Evolutionary conservation across 2,113 vertebrate species (phyloP).

Genomic region (Labeo catla): DNA sequence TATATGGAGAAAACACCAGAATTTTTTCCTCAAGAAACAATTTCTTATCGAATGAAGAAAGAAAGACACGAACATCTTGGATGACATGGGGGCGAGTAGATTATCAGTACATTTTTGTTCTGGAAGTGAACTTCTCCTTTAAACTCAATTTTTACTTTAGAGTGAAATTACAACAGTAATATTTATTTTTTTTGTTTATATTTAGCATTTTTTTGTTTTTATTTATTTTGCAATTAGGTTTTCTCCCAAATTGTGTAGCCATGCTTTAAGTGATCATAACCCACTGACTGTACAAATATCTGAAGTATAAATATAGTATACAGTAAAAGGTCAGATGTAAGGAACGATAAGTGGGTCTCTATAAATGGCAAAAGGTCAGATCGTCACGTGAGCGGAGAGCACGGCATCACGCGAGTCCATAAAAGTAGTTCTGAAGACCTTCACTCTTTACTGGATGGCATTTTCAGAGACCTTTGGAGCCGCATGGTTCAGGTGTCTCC

Average conservation of each 20-base stretch:
- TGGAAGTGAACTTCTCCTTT: too few species aligned
- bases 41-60: too few species aligned
- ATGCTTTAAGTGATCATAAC: not conserved
- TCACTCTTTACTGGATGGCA: slow-evolving; percentile 34
- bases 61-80: too few species aligned
- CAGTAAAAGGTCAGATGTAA: slow-evolving; percentile 23
- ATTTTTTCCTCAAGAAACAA: too few species aligned
- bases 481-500: slow-evolving; percentile 25
- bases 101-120: too few species aligned
- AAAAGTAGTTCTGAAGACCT: slow-evolving; percentile 13
- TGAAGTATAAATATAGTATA: not conserved
- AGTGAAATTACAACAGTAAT: too few species aligned
- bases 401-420: not conserved
- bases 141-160: too few species aligned
- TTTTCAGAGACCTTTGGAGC: slow-evolving; percentile 39
- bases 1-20: too few species aligned
- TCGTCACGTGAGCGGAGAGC: not conserved
- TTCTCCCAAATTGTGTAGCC: too few species aligned
- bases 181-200: too few species aligned
- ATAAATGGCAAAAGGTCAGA: slow-evolving; percentile 22
- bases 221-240: not conserved
- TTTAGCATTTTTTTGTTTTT: too few species aligned
- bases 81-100: too few species aligned
- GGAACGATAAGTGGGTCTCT: not conserved
- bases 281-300: not conserved